A percentile compares a stretch with the other conserved stretches of the same genome.
Conservation (phyloP, 2,888 invertebrate species). For the Volucella inflata region DNA sequence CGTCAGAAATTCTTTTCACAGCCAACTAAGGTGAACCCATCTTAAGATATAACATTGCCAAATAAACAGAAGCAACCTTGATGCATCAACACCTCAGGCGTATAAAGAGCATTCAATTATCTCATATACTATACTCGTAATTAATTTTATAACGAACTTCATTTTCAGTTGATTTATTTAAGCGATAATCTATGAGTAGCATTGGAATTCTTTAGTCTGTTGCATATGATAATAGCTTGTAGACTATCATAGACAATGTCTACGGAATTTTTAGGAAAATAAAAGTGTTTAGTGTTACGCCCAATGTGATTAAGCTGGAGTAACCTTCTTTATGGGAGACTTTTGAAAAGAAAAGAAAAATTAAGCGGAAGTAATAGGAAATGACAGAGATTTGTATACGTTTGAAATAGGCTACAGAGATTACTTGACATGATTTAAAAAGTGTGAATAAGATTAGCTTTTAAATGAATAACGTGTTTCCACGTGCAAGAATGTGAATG, state of each 20-base stretch:
- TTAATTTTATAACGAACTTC: constrained; percentile 53
- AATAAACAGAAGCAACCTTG: constrained; percentile 50
- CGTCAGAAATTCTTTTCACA: constrained; percentile 7
- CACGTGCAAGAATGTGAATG: not conserved
- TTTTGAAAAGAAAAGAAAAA: constrained; percentile 9
- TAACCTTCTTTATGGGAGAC: constrained; percentile 27
- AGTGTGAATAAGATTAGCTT: not conserved
- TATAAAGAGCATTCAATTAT: constrained; percentile 29
- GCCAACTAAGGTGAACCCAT: not conserved
- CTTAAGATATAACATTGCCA: constrained; percentile 20
- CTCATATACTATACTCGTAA: constrained; percentile 35
- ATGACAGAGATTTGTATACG: constrained; percentile 1
- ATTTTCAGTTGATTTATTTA: constrained; percentile 58
- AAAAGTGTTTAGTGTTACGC: constrained; percentile 3
- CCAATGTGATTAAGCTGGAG: constrained; percentile 17
- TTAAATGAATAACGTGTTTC: constrained; percentile 7
- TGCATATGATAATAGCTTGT: constrained; percentile 53
- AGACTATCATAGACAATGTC: not conserved
- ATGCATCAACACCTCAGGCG: constrained; percentile 14
- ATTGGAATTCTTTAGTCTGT: constrained; percentile 59
- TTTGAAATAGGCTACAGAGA: constrained; percentile 1
- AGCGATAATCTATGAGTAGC: constrained; percentile 27
- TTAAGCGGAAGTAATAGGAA: constrained; percentile 34
- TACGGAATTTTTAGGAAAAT: constrained; percentile 19
- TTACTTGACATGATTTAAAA: not conserved